These are phyloP conservation scores for Macroglossus sobrinus DNA, from an alignment of 2,113 vertebrate species.

Conservation along the genomic window DNA sequence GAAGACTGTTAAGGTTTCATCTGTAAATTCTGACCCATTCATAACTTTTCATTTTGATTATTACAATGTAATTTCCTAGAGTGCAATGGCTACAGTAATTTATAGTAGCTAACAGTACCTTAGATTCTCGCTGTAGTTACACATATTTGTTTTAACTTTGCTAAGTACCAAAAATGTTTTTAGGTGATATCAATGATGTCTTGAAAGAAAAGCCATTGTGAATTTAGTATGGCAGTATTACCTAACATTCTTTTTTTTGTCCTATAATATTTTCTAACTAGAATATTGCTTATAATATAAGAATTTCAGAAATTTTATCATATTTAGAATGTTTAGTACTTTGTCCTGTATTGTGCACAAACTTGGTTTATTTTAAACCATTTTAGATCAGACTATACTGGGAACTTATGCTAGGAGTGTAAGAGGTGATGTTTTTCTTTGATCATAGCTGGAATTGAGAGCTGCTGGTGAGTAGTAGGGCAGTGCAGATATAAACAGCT, in stretches of 20 bases:
- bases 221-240: conserved; percentile 3
- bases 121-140: not conserved
- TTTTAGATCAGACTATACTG: conserved; percentile 69
- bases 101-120: not conserved
- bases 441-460: conserved; percentile 82
- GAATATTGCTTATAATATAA: conserved; percentile 43
- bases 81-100: not conserved
- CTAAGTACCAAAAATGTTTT: not conserved
- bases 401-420: conserved; percentile 61
- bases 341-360: conserved; percentile 33
- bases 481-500: conserved; percentile 86
- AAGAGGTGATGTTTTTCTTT: conserved; percentile 79
- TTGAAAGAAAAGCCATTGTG: conserved; percentile 9
- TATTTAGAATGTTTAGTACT: conserved; percentile 52
- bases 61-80: not conserved
- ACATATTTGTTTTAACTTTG: not conserved
- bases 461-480: conserved; percentile 90
- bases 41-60: not conserved
- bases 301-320: not conserved
- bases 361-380: conserved; percentile 64
- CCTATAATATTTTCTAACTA: conserved; percentile 13
- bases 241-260: not conserved
- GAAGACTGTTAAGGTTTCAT: not conserved
- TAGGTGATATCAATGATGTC: not conserved
- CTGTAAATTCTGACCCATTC: not conserved